A percentile compares a stretch with the other conserved stretches of the same genome.
phyloP scores from a whole-genome alignment of 23 tunicate species.

The Clavelina lepadiformis region DNA sequence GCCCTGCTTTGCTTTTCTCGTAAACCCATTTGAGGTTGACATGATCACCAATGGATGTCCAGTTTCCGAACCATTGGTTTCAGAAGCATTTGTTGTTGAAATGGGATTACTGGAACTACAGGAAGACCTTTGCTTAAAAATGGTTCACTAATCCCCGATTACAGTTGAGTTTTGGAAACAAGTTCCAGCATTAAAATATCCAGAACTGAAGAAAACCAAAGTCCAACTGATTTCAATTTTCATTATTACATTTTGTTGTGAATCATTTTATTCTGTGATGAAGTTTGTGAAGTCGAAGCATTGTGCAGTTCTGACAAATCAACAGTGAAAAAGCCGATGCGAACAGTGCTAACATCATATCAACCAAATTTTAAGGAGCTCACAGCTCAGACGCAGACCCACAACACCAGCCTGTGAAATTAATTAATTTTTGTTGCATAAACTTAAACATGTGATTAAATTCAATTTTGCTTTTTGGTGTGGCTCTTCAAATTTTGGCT shows the following conservation, averaged over 20 bases:
- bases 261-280: slow-evolving; percentile 26
- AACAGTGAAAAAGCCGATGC: slow-evolving; percentile 9
- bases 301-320: slow-evolving; percentile 11
- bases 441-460: not conserved
- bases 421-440: not conserved
- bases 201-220: slow-evolving; percentile 4
- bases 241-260: slow-evolving; percentile 14
- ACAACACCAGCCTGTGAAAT: not conserved
- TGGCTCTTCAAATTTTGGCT: not conserved
- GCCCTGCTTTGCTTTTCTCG: slow-evolving; percentile 36
- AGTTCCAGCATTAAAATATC: slow-evolving; percentile 13
- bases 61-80: slow-evolving; percentile 12
- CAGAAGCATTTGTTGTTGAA: slow-evolving; percentile 30
- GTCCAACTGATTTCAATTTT: not conserved
- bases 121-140: slow-evolving; percentile 14
- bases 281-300: slow-evolving; percentile 16
- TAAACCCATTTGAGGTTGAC: slow-evolving; percentile 40
- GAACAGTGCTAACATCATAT: slow-evolving; percentile 8
- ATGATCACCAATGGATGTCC: slow-evolving; percentile 37
- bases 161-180: slow-evolving; percentile 16
- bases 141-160: slow-evolving; percentile 8
- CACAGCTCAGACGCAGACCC: slow-evolving; percentile 10
- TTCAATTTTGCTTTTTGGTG: not conserved
- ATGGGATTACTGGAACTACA: slow-evolving; percentile 23
- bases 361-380: slow-evolving; percentile 13